Percentiles rank a stretch among this genome's conserved stretches.
Conservation (phyloP, 2,797 vertebrate species). For the Lepidocolaptes lacrymiger region DNA sequence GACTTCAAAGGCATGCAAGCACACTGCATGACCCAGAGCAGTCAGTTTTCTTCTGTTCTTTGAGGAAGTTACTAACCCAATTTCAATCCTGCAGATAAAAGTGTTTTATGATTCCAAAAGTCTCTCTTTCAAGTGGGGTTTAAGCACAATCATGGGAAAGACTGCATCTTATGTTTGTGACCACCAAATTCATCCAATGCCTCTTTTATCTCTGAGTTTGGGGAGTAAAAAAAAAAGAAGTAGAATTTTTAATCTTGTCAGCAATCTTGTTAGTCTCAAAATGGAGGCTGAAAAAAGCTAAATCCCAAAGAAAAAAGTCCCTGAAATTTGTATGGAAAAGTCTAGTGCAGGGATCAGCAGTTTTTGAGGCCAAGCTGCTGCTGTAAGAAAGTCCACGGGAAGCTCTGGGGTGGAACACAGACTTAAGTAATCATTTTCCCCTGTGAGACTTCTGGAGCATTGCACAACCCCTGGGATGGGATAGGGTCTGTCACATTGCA, state of each 20-base stretch:
- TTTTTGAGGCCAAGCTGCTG: conserved; percentile 30
- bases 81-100: conserved; percentile 60
- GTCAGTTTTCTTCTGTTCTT: conserved; percentile 52
- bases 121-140: conserved; percentile 44
- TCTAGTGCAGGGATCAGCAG: not conserved
- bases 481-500: not conserved
- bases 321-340: not conserved
- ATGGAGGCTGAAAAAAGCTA: not conserved
- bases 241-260: not conserved
- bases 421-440: not conserved
- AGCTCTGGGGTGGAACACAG: not conserved
- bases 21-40: conserved; percentile 45
- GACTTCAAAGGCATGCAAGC: conserved; percentile 48
- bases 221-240: not conserved
- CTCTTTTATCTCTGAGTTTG: not conserved
- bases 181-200: not conserved
- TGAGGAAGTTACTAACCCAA: conserved; percentile 49
- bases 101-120: conserved; percentile 27
- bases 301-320: not conserved
- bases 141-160: conserved; percentile 7
- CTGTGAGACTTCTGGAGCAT: not conserved
- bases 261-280: conserved; percentile 4
- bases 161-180: not conserved
- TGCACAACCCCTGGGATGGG: not conserved
- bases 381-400: conserved; percentile 3